Base-by-base conservation (phyloP, 2,888 invertebrate genomes). In the Antheraea assamensis region DNA sequence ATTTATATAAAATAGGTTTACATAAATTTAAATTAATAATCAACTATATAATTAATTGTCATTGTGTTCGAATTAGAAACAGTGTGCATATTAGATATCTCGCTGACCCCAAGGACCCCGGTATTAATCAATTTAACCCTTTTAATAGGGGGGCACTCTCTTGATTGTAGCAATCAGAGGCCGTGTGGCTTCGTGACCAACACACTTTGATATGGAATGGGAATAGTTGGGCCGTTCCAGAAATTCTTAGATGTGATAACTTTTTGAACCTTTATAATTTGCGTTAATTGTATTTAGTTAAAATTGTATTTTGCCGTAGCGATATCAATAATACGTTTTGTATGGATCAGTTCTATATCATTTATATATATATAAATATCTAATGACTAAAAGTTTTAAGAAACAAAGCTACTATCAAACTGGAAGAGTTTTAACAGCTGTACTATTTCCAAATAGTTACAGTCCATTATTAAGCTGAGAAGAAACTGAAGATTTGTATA, bases 71-170 rank as follows among this genome's bases (percentile, higher is more conserved):
- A 80, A 78, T 74, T 79, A 78, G 77, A 79, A 83, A 83, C 80
- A 81, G 82, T 79, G 78, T 81, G 79, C 82, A 86, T 83, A 87
- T 88, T 89, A 90, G 90, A 92, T 92, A 91, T 86, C 84, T 76
- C 78, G 81, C 80, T 90, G 92, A 91, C 87, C 91, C 82, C 30
- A 82, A 76, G 82, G 91, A 89, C 91, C 89, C 84, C 85, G 79
- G 81, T 85, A 88, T 92, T 88, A 91, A 90, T 88, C 88, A 92
- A 92, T 90, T 92, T 87, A 90, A 87, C 88, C 87, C 84, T 84
- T 88, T 77, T 80, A 86, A 83, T 79, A 75, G 79, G 78, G n/a
- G n/a, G 78, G 75, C 78, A 79, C 79, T 78, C 79, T 72, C 81
- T 78, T 83, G 83, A 85, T 85, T 87, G 85, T 79, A 71, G 79